phyloP scores from a whole-genome alignment of 1,140 invertebrate species.

The Dufourea novaeangliae region DNA sequence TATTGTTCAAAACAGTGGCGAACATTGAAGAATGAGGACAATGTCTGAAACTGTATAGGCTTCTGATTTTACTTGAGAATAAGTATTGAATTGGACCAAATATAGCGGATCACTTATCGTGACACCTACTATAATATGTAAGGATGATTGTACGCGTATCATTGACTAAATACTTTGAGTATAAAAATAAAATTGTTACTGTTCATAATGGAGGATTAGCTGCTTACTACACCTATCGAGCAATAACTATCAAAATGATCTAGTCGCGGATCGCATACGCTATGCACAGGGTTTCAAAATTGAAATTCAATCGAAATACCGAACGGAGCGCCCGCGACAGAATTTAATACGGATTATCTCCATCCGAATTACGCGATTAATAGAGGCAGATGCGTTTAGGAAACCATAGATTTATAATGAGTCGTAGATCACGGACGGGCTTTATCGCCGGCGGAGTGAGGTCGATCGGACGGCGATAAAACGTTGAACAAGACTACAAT shows the following conservation, averaged over 20 bases:
- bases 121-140: no score
- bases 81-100: no score
- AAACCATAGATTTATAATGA: conserved; percentile 1
- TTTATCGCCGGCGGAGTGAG: neutral
- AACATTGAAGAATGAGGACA: no score
- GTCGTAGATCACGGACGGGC: conserved; percentile 13
- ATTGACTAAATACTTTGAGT: no score
- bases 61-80: no score
- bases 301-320: neutral
- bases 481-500: conserved; percentile 61
- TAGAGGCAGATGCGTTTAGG: conserved; percentile 11
- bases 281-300: neutral
- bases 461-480: conserved; percentile 52
- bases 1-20: no score
- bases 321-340: neutral
- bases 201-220: no score
- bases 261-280: neutral
- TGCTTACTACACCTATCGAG: neutral
- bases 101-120: no score
- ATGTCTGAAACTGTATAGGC: no score
- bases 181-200: no score
- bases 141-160: no score
- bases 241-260: no score
- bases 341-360: conserved; percentile 1
- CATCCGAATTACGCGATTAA: conserved; percentile 19